A percentile compares a stretch with the other conserved stretches of the same genome.
These are phyloP conservation scores for Orthonyx spaldingii DNA, from an alignment of 2,113 vertebrate species.

Conservation along the genomic window DNA sequence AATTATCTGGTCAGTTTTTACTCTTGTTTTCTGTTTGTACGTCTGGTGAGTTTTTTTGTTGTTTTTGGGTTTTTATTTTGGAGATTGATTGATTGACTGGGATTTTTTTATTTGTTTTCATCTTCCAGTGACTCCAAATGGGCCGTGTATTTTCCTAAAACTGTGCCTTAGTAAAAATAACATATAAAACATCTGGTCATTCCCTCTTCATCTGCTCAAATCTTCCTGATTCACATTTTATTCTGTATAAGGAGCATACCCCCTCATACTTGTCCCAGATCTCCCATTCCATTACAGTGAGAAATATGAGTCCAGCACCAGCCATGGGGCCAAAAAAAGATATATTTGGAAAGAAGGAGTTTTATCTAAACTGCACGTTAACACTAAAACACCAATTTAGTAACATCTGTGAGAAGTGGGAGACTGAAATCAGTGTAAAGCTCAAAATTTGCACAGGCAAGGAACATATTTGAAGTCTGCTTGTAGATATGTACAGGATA, in stretches of 20 bases:
- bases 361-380: neutral
- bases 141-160: neutral
- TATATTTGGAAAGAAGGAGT: neutral
- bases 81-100: neutral
- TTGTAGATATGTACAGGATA: neutral
- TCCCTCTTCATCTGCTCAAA: neutral
- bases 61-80: neutral
- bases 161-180: neutral
- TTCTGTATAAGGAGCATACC: neutral
- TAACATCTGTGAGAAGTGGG: neutral
- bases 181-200: neutral
- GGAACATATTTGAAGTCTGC: neutral
- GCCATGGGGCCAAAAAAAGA: neutral
- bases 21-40: neutral
- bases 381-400: neutral
- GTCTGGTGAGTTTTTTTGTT: neutral
- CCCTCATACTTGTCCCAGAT: accelerated
- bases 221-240: neutral
- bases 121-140: neutral
- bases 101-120: neutral
- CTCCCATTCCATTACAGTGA: neutral
- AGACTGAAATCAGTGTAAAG: neutral
- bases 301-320: neutral
- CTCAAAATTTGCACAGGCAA: neutral
- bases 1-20: neutral